Evolutionary conservation across 2,888 invertebrate genomes (phyloP), one percentile per base, ranked within the genome.

Genomic region (Idaea biselata): DNA sequence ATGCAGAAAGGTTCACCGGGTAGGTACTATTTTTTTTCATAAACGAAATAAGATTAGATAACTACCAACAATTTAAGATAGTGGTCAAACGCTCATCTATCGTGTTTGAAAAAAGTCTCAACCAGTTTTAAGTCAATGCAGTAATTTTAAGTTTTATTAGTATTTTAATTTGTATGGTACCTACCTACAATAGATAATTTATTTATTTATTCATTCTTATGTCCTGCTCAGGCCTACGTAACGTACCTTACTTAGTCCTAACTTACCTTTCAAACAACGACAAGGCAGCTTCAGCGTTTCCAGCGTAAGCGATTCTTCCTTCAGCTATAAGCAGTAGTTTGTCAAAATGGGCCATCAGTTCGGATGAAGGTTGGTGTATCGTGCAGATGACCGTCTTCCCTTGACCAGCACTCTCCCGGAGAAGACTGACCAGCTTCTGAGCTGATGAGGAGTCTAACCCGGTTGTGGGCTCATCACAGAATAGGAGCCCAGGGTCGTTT

Each of bases 381-480:
- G 98, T 98, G 81, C 97, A 97, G 62, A 98, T 92, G 54, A 99
- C 95, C 0, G 98, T 97, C 86, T 96, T 96, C 17, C 97, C 97
- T 70, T 95, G 94, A 1, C 93, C 93, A 0, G 97, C 95, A 81
- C 96, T 94, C 67, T 93, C 90, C 32, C 95, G 94, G 76, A 97
- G 93, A 60, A 96, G 93, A 6, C 93, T 91, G 63, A 97, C 95
- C 63, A 99, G 92, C 80, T 96, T 97, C 80, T 96, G 96, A 0
- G 99, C 99, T 80, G 98, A 98, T 77, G 95, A 98, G 0, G 98
- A 97, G 84, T 99, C 99, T 63, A 96, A 84, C 0, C 99, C 98
- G 0, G 98, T 98, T 0, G 99, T 99, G 7, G 99, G 99, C 81
- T 99, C 99, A 79, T 99, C 99, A 81, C 98, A 97, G 88, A 99